Evolutionary conservation across 2,113 vertebrate genomes (phyloP).

Genomic region (Felis chaus): DNA sequence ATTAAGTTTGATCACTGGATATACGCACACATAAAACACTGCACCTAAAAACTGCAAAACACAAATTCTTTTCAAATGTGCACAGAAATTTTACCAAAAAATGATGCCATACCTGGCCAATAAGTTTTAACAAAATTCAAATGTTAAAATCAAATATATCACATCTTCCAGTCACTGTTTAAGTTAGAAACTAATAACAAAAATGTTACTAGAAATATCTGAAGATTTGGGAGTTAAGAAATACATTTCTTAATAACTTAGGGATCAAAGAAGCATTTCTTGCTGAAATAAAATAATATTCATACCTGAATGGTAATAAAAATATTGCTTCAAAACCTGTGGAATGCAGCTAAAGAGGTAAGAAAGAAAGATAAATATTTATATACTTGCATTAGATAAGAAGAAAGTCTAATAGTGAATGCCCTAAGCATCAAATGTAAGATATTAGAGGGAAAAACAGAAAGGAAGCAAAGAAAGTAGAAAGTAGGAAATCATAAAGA

Average conservation of each 20-base stretch:
- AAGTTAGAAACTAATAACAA: background rate
- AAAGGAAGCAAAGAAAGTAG: background rate
- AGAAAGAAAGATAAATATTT: background rate
- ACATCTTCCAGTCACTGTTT: background rate
- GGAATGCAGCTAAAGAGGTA: background rate
- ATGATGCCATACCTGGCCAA: background rate
- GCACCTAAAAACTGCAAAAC: background rate
- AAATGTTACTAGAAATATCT: background rate
- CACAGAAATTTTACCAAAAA: background rate
- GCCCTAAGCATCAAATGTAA: background rate
- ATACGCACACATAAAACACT: background rate
- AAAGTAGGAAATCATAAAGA: slow-evolving; percentile 16
- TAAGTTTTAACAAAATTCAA: background rate
- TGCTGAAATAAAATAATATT: background rate
- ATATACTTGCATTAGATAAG: background rate
- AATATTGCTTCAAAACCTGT: background rate
- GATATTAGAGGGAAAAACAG: background rate
- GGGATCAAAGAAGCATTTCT: background rate
- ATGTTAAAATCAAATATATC: slow-evolving; percentile 34
- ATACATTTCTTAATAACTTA: background rate
- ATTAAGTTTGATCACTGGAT: background rate
- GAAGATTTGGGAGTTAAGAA: background rate
- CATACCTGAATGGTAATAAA: background rate
- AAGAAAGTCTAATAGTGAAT: background rate
- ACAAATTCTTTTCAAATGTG: background rate